Conservation (phyloP, 2,888 invertebrate genomes). For the Chrysomela aeneicollis region DNA sequence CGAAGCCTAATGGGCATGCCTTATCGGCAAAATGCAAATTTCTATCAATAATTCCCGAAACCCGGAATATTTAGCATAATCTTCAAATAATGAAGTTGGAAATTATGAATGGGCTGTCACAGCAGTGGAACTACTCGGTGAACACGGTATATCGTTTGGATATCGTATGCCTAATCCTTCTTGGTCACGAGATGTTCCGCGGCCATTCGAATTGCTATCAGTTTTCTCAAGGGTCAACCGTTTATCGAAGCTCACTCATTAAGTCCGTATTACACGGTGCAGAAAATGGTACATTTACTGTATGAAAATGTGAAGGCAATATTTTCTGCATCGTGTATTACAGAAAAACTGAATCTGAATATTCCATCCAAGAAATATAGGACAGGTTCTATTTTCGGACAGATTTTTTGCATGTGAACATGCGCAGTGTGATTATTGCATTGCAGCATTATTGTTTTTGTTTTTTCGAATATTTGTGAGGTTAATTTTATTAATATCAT, state of each 20-base stretch:
- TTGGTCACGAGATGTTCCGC: conserved; percentile 51
- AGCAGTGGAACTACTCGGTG: conserved; percentile 17
- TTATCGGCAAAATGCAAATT: conserved; percentile 57
- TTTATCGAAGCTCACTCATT: not conserved
- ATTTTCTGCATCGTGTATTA: too few species aligned
- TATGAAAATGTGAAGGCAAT: too few species aligned
- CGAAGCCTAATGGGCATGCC: conserved; percentile 52
- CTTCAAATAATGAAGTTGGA: conserved; percentile 56
- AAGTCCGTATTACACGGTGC: not conserved
- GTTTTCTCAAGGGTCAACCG: conserved; percentile 27
- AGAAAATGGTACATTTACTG: too few species aligned
- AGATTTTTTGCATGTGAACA: too few species aligned
- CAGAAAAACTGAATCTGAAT: too few species aligned
- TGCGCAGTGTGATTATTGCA: too few species aligned
- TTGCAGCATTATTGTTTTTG: too few species aligned
- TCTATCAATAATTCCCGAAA: conserved; percentile 54
- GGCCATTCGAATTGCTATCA: conserved; percentile 52
- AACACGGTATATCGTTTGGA: conserved; percentile 20
- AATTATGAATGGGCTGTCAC: conserved; percentile 58
- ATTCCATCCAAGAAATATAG: too few species aligned
- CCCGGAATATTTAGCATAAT: conserved; percentile 54
- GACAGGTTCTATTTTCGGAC: too few species aligned
- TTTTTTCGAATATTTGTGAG: too few species aligned
- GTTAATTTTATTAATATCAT: too few species aligned
- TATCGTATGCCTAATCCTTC: conserved; percentile 50